Evolutionary conservation across 1,140 invertebrate genomes (phyloP).

Genomic region (Conus ventricosus): DNA sequence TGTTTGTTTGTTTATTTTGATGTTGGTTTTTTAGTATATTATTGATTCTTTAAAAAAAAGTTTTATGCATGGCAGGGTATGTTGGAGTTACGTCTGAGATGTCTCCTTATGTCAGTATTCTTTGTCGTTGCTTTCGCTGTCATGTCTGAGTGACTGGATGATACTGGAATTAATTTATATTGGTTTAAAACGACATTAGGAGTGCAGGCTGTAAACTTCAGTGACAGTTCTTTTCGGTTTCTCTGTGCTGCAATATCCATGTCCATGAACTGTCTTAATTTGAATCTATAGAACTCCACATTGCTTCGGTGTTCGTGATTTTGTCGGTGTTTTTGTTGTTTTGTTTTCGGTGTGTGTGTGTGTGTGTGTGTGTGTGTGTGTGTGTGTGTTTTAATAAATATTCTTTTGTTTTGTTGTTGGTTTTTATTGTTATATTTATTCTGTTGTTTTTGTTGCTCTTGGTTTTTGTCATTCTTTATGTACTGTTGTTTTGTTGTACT

Average conservation of each 20-base stretch:
- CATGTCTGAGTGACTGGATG: background rate
- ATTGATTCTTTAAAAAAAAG: too few relatives aligned
- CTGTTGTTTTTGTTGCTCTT: too few relatives aligned
- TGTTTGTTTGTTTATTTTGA: too few relatives aligned
- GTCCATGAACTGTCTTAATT: background rate
- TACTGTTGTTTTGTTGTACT: background rate
- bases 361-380: too few relatives aligned
- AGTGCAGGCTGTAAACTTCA: background rate
- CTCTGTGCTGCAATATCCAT: background rate
- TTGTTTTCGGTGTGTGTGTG: too few relatives aligned
- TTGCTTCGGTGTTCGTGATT: background rate
- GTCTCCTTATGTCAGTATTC: background rate
- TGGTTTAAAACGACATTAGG: too few relatives aligned
- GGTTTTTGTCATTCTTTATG: background rate
- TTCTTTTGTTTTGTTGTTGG: too few relatives aligned
- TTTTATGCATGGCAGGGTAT: too few relatives aligned
- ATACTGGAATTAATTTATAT: background rate
- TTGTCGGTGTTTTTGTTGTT: too few relatives aligned
- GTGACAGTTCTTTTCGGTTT: background rate
- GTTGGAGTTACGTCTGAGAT: background rate
- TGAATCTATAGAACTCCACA: background rate
- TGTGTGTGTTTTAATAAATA: too few relatives aligned
- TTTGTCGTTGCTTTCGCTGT: background rate
- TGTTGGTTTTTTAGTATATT: too few relatives aligned
- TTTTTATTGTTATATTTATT: too few relatives aligned